These are phyloP conservation scores for Adela reaumurella DNA, from an alignment of 2,888 invertebrate species.

Conservation along the genomic window DNA sequence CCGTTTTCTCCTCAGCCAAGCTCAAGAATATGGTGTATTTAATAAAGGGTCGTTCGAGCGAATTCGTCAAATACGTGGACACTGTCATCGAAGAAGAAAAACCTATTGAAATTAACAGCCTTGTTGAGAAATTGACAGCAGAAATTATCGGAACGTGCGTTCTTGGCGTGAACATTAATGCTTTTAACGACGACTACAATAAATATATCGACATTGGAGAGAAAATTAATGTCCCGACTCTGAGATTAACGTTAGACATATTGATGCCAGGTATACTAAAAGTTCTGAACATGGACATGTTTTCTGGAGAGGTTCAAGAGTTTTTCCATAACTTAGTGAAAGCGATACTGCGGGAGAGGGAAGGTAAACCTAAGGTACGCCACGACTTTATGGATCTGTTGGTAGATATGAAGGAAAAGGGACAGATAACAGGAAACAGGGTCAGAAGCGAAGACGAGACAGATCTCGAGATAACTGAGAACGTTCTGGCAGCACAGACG, in stretches of 20 bases:
- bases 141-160: conserved; percentile 17
- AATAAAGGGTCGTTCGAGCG: conserved; percentile 19
- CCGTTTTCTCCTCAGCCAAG: conserved; percentile 12
- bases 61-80: conserved; percentile 17
- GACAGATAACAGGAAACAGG: background rate
- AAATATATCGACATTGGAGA: conserved; percentile 8
- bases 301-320: conserved; percentile 3
- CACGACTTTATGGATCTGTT: conserved; percentile 27
- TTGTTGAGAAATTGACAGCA: conserved; percentile 6
- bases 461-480: conserved; percentile 21
- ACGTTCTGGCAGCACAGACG: conserved; percentile 14
- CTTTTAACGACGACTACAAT: conserved; percentile 5
- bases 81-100: background rate
- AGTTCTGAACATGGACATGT: conserved; percentile 6
- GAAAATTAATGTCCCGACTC: conserved; percentile 1
- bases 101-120: conserved; percentile 2
- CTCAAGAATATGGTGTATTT: conserved; percentile 12
- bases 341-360: background rate
- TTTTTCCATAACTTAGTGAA: conserved; percentile 1
- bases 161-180: conserved; percentile 15
- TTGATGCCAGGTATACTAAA: conserved; percentile 22
- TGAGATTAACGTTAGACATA: conserved; percentile 9
- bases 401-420: conserved; percentile 7
- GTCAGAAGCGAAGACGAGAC: conserved; percentile 2
- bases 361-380: conserved; percentile 6